Conservation (phyloP, 1,140 invertebrate species). For the Paralvinella palmiformis region DNA sequence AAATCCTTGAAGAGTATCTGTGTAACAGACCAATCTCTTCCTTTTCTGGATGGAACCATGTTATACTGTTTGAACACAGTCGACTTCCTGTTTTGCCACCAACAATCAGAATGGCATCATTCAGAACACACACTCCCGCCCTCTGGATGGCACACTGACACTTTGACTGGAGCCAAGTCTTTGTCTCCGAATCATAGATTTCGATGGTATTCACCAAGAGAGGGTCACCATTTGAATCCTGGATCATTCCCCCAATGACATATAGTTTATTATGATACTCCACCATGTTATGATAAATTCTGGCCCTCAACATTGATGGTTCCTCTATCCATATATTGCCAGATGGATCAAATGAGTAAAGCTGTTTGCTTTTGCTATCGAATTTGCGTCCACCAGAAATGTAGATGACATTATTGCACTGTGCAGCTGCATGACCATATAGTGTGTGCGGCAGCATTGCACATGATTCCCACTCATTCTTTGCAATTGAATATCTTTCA, state of each 20-base stretch:
- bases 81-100: no score
- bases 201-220: conserved; percentile 41
- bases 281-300: conserved; percentile 44
- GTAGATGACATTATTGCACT: conserved; percentile 38
- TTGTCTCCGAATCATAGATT: conserved; percentile 30
- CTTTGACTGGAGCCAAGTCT: no score
- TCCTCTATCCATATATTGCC: conserved; percentile 39
- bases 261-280: conserved; percentile 34
- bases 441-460: conserved; percentile 37
- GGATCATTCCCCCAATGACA: conserved; percentile 43
- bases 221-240: conserved; percentile 42
- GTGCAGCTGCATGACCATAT: conserved; percentile 41
- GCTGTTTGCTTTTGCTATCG: conserved; percentile 38
- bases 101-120: no score
- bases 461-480: conserved; percentile 44
- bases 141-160: no score
- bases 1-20: no score
- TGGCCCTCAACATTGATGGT: conserved; percentile 33
- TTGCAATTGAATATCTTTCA: conserved; percentile 39
- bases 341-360: conserved; percentile 32
- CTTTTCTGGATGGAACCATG: no score
- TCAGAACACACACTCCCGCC: no score
- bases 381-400: conserved; percentile 43
- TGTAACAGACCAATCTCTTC: no score
- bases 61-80: no score